A percentile compares a stretch with the other conserved stretches of the same genome.
Conservation (phyloP, 2,888 invertebrate species). For the Punctoribates punctum region DNA sequence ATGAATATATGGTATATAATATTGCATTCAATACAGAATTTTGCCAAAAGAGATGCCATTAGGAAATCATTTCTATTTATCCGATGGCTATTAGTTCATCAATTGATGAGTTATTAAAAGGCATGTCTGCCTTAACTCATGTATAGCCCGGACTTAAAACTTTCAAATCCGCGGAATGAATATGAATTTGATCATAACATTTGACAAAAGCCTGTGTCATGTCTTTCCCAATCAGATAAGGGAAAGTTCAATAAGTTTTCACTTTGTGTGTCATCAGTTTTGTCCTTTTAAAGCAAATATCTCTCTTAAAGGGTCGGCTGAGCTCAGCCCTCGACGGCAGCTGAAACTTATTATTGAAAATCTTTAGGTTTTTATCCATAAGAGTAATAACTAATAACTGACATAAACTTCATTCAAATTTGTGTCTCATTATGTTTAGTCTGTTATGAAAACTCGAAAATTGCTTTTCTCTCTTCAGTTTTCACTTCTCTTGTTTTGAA, state of each 20-base stretch:
- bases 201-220: slow-evolving; percentile 20
- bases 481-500: slow-evolving; percentile 31
- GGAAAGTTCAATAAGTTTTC: slow-evolving; percentile 1
- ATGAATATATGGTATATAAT: slow-evolving; percentile 32
- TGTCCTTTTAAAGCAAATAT: slow-evolving; percentile 11
- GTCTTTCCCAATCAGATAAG: slow-evolving; percentile 1
- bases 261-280: slow-evolving; percentile 5
- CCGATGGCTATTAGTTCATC: slow-evolving; percentile 35
- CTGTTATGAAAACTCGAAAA: slow-evolving; percentile 11
- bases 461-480: background rate
- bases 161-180: slow-evolving; percentile 22
- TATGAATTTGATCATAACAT: background rate
- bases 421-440: slow-evolving; percentile 11
- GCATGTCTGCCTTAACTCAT: background rate
- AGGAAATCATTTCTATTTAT: slow-evolving; percentile 22
- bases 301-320: background rate
- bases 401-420: slow-evolving; percentile 11
- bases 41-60: slow-evolving; percentile 34
- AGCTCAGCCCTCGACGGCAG: background rate
- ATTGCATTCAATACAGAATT: slow-evolving; percentile 24
- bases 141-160: background rate
- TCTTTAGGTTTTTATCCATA: background rate
- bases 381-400: background rate
- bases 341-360: slow-evolving; percentile 21
- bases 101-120: slow-evolving; percentile 34